Evolutionary conservation across 2,888 invertebrate species (phyloP).

Genomic region (Aradus depressus): DNA sequence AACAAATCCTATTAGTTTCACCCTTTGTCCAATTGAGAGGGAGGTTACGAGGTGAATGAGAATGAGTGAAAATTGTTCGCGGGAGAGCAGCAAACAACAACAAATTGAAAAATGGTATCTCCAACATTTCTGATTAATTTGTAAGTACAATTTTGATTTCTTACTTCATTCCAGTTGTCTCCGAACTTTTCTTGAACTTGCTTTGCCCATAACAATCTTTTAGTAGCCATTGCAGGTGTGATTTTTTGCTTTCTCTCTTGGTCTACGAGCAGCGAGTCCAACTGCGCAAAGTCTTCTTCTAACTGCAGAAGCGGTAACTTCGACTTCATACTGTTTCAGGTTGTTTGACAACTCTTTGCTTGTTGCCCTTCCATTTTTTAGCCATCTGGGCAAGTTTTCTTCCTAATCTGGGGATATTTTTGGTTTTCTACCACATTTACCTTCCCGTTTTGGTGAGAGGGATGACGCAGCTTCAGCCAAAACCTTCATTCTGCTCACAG

Average conservation of each 20-base stretch:
- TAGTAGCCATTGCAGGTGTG: conserved; percentile 18
- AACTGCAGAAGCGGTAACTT: conserved; percentile 12
- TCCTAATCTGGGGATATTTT: conserved; percentile 13
- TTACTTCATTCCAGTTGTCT: not conserved
- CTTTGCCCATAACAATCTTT: conserved; percentile 14
- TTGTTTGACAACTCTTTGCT: not conserved
- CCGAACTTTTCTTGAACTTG: conserved; percentile 4
- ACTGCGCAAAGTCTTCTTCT: conserved; percentile 7
- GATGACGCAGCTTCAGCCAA: not conserved
- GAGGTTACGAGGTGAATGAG: no score
- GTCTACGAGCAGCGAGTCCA: conserved; percentile 13
- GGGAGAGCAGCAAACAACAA: no score
- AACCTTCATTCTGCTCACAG: conserved; percentile 15
- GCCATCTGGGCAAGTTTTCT: conserved; percentile 16
- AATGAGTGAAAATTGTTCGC: no score
- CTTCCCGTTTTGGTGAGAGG: conserved; percentile 9
- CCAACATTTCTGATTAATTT: no score
- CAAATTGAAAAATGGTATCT: no score
- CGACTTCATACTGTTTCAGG: conserved; percentile 11
- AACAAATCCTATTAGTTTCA: no score
- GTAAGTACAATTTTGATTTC: no score
- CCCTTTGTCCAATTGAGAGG: no score
- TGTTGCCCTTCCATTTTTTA: conserved; percentile 7
- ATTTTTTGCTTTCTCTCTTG: conserved; percentile 16
- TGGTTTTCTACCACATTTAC: conserved; percentile 18